Evolutionary conservation across 2,113 vertebrate genomes (phyloP), one percentile per base, ranked within the genome.

Genomic region (Capra hircus): DNA sequence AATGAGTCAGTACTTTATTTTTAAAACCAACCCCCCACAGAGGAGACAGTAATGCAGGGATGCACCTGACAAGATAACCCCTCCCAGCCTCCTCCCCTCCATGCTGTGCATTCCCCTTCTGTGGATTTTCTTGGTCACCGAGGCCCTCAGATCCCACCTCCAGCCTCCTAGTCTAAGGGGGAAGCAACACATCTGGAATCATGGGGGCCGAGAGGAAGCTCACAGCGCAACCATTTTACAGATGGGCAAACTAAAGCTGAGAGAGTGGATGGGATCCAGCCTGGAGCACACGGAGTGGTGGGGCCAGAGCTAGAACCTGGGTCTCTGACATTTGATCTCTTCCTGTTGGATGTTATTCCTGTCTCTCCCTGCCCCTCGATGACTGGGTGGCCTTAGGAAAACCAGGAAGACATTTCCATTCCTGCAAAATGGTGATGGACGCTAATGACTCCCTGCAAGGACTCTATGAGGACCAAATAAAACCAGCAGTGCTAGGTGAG

Each of bases 1-100:
- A 83, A 60, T 87, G 90, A 97, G 53, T 91, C 97, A 93, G 52
- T 36, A n/a, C 16, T 90, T 95, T 97, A 91, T 94, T 96, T 96
- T 96, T 84, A 96, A 74, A 74, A 94, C 45, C 59, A 74, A 84
- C 10, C 36, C 28, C 13, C 57, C 11, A 0, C 0, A 16, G 74
- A 52, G 30, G 50, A 67, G 40, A 40, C 48, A 86, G 94, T 3
- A 33, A 48, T 27, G 0, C 1, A 33, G 67, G 64, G 43, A 13
- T 25, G 60, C 4, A 30, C 17, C 90, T 50, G 60, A 21, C 36
- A 28, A n/a, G 40, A 53, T 6, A 43, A n/a, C 52, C 45, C 25
- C 6, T 3, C 12, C 52, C 4, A 8, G 15, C 33, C 28, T 53
- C 48, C 50, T 36, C 30, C 17, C 3, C 13, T 84, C 59, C 6